These are phyloP conservation scores for Prionace glauca DNA, from an alignment of 2,797 vertebrate genomes.

Conservation along the genomic window DNA sequence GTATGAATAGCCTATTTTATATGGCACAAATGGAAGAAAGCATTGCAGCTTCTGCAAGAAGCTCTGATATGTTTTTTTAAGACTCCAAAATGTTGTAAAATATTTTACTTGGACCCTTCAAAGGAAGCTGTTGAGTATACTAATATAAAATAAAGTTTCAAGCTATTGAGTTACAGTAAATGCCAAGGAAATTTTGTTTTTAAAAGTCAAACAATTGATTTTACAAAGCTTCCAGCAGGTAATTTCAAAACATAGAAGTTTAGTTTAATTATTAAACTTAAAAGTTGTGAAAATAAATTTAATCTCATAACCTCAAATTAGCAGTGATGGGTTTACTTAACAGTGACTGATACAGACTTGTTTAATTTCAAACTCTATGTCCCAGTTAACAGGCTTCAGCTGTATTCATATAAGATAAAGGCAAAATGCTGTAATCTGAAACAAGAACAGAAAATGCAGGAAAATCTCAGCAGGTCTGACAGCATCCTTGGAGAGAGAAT, in stretches of 20 bases:
- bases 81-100: neutral
- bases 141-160: neutral
- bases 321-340: neutral
- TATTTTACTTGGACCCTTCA: neutral
- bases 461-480: no score
- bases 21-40: neutral
- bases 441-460: no score
- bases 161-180: neutral
- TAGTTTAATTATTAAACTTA: neutral
- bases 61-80: neutral
- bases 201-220: conserved; percentile 19
- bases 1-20: neutral
- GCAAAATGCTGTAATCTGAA: no score
- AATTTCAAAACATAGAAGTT: neutral
- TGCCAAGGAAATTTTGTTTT: neutral
- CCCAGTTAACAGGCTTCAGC: neutral
- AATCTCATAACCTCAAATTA: neutral
- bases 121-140: neutral
- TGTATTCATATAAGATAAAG: neutral
- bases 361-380: neutral
- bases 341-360: neutral
- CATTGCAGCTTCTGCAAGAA: neutral
- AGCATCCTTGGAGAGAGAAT: no score
- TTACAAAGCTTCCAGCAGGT: neutral
- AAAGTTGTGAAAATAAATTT: neutral